Evolutionary conservation across 1,140 invertebrate genomes (phyloP), one percentile per base, ranked within the genome.

Genomic region (Amyelois transitella): DNA sequence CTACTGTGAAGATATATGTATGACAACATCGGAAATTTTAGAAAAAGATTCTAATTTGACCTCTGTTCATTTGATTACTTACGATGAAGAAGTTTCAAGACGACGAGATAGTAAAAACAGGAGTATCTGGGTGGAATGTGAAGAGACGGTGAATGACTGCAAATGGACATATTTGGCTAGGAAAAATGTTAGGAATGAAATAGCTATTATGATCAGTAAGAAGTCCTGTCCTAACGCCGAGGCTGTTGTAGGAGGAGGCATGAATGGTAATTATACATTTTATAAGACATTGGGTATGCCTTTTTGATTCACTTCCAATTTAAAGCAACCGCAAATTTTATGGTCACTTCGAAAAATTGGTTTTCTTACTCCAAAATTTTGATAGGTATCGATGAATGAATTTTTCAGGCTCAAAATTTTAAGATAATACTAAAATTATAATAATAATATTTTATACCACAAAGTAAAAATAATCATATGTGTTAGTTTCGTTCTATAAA

Each of bases 1-100:
- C 48, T 68, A 66, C 25, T 85, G 84, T 63, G 62, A 61, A 0
- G 84, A 84, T 53, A 64, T 87, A 2, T 83, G 84, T 52, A 67
- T 69, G 60, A 62, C 47, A 3, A 69, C 66, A 17, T 71, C 57
- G 48, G 50, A 74, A 7, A 38, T 38, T 14, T 14, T 38, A 14
- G 12, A 38, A 12, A 38, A 38, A 38, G 32, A 38, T 38, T 12
- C n/a, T 3, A 38, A 38, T 14, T 12, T 1, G 4, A 38, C 32
- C 32, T n/a, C 12, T 2, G 6, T 38, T 6, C 1, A 1, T 8
- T 38, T 38, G 12, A 1, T 38, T 38, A 18, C 25, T 0, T 69
- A 60, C 45, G 76, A 82, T 48, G 53, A 65, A 10, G 63, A 72
- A 0, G 20, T 71, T 0, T 14, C 66, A 19, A 24, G 50, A 0